Evolutionary conservation across 37 sponge, comb jelly and placozoan genomes (phyloP).

Genomic region (Oscarella lobularis): DNA sequence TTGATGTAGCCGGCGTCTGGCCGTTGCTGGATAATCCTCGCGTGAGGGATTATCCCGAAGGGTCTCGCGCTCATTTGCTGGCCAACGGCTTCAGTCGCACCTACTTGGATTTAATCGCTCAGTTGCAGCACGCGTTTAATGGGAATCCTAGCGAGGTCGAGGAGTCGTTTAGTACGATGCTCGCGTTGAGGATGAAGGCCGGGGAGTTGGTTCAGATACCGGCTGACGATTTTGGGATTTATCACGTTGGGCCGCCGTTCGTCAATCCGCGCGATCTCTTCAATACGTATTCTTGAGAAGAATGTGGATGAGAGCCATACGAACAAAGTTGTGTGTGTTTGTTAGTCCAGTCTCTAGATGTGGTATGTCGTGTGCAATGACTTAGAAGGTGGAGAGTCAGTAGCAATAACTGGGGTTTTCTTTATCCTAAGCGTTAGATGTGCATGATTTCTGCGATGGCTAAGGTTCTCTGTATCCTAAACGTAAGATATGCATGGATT

Average conservation of each 20-base stretch:
- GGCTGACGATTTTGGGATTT: no score
- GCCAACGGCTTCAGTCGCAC: slow-evolving; percentile 31
- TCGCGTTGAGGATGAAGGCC: slow-evolving; percentile 17
- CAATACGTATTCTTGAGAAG: no score
- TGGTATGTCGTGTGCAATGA: no score
- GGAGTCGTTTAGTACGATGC: slow-evolving; percentile 32
- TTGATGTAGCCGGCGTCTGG: slow-evolving; percentile 41
- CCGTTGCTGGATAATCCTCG: slow-evolving; percentile 58
- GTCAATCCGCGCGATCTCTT: neutral
- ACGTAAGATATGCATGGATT: no score
- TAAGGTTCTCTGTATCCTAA: no score
- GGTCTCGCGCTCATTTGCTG: slow-evolving; percentile 22
- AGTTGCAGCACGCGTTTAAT: slow-evolving; percentile 32
- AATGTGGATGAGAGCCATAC: no score
- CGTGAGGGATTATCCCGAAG: neutral
- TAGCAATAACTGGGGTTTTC: no score
- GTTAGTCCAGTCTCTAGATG: no score
- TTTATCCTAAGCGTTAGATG: no score
- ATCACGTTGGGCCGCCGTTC: neutral
- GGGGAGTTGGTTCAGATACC: neutral
- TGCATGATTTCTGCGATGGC: no score
- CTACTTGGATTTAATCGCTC: slow-evolving; percentile 18
- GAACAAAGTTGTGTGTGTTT: no score
- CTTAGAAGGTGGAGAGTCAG: no score
- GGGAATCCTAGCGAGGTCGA: slow-evolving; percentile 13